phyloP scores from a whole-genome alignment of 2,888 invertebrate genomes.

The Sinhomidia bicolor region DNA sequence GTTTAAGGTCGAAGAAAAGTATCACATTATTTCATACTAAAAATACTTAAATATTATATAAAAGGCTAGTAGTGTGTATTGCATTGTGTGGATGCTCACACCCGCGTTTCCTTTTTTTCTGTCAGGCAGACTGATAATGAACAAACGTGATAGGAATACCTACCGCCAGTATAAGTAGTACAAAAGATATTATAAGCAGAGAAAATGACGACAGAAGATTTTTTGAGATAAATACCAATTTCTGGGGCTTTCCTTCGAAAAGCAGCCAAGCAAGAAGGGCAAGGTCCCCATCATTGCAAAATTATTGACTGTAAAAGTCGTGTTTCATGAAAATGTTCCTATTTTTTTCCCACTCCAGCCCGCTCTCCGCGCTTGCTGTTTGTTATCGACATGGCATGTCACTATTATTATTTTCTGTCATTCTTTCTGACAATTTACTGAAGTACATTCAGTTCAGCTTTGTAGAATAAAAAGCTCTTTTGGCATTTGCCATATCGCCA shows the following conservation, averaged over 20 bases:
- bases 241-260: not conserved
- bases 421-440: constrained; percentile 23
- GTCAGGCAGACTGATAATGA: not conserved
- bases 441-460: not conserved
- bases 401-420: constrained; percentile 32
- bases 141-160: no score
- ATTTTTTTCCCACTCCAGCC: not conserved
- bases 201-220: not conserved
- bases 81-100: not conserved
- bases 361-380: not conserved
- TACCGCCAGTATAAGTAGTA: no score
- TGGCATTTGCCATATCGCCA: constrained; percentile 16
- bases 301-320: not conserved
- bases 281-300: constrained; percentile 37
- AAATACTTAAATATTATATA: no score
- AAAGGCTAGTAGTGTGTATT: not conserved
- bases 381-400: constrained; percentile 10
- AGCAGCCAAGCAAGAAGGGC: constrained; percentile 13
- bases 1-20: not conserved
- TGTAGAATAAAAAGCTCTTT: not conserved
- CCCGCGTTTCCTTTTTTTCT: not conserved
- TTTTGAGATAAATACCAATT: not conserved
- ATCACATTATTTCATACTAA: no score
- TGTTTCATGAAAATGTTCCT: not conserved
- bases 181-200: no score